A percentile compares a stretch with the other conserved stretches of the same genome.
Evolutionary conservation across 2,113 vertebrate species (phyloP).

Genomic region (Brachionichthys hirsutus): DNA sequence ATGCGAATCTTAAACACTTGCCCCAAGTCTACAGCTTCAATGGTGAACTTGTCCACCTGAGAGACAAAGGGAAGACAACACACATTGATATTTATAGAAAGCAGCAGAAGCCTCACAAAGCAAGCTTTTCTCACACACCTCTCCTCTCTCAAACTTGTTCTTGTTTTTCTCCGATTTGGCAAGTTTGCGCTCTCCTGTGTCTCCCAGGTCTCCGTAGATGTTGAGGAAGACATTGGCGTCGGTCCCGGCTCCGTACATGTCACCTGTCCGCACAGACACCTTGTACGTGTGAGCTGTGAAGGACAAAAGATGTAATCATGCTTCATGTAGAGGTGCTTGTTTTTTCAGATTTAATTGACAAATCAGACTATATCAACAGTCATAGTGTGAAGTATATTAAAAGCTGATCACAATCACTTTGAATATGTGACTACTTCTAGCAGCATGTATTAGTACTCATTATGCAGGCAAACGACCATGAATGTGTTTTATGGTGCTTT

Average conservation of each 20-base stretch:
- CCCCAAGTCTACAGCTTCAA: conserved; percentile 92
- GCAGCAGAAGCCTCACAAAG: too few species aligned
- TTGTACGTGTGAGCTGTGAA: conserved; percentile 86
- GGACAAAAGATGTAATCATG: background rate
- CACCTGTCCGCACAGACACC: conserved; percentile 91
- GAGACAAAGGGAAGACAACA: background rate
- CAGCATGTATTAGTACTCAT: background rate
- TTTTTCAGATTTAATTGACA: too few species aligned
- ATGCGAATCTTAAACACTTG: conserved; percentile 91
- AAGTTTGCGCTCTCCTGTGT: conserved; percentile 92
- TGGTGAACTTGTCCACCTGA: conserved; percentile 90
- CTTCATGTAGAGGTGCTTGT: background rate
- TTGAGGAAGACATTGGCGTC: conserved; percentile 94
- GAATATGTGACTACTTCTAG: background rate
- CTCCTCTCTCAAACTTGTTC: conserved; percentile 96
- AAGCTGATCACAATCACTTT: too few species aligned
- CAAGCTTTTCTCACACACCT: conserved; percentile 71
- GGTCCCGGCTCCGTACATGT: conserved; percentile 87
- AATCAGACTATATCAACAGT: too few species aligned
- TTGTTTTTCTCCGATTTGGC: conserved; percentile 90
- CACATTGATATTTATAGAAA: background rate
- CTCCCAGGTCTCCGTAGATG: conserved; percentile 92
- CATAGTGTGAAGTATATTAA: too few species aligned
- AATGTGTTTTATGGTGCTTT: background rate
- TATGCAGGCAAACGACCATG: background rate